Conservation (phyloP, 64 coral and sea anemone genomes). For the Astreopora myriophthalma region DNA sequence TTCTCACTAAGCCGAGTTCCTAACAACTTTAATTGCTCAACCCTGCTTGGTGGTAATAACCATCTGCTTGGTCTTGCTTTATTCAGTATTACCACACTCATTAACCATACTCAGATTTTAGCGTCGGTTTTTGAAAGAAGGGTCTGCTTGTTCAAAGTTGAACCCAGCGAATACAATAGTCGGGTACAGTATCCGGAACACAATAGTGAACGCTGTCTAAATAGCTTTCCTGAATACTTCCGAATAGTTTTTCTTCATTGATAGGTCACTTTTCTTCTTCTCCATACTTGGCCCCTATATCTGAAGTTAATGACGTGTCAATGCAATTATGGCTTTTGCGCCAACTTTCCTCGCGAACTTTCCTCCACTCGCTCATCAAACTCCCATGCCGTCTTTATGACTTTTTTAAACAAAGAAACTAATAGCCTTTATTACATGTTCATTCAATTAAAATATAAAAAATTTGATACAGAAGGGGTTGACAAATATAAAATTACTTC, state of each 20-base stretch:
- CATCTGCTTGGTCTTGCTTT: too few species aligned
- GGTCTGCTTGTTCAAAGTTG: background rate
- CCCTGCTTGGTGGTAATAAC: background rate
- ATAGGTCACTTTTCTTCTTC: background rate
- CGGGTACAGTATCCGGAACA: background rate
- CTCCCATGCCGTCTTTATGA: too few species aligned
- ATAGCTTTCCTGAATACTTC: background rate
- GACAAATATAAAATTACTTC: too few species aligned
- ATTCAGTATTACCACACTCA: background rate
- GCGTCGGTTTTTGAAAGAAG: background rate
- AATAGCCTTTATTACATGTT: too few species aligned
- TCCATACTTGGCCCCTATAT: background rate
- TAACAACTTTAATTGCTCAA: slow-evolving; percentile 5
- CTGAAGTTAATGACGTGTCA: background rate
- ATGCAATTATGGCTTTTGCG: background rate
- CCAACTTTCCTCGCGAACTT: background rate
- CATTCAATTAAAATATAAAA: too few species aligned
- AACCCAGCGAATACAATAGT: background rate
- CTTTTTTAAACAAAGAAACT: too few species aligned
- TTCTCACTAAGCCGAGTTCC: slow-evolving; percentile 40
- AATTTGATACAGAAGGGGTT: too few species aligned
- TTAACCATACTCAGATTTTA: background rate
- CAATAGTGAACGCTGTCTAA: background rate
- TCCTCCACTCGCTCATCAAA: too few species aligned
- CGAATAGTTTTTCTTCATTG: background rate